These are phyloP conservation scores for Gymnocypris eckloni DNA, from an alignment of 2,797 vertebrate species.

Conservation along the genomic window DNA sequence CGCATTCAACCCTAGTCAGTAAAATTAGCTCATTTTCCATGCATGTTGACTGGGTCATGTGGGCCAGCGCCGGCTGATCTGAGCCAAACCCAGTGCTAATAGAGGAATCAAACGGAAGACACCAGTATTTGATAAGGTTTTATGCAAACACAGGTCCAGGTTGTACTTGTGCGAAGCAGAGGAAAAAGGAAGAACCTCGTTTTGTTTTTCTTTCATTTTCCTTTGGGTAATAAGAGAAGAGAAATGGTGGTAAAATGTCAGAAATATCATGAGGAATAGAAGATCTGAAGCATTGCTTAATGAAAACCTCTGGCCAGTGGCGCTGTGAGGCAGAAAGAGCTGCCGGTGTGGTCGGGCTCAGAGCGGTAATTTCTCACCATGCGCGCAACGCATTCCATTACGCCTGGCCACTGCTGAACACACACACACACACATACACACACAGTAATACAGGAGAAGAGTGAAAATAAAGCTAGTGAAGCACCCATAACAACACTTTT, in stretches of 20 bases:
- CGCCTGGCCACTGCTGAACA: conserved; percentile 14
- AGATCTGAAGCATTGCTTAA: conserved; percentile 69
- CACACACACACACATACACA: conserved; percentile 12
- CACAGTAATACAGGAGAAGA: conserved; percentile 41
- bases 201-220: conserved; percentile 54
- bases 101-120: conserved; percentile 69
- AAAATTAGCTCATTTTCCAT: conserved; percentile 50
- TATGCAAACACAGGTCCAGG: conserved; percentile 62
- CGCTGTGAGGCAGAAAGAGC: conserved; percentile 59
- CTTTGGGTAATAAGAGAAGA: conserved; percentile 71
- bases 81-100: conserved; percentile 64
- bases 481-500: conserved; percentile 67
- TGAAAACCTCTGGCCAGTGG: conserved; percentile 69
- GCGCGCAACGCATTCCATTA: conserved; percentile 62
- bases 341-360: conserved; percentile 60
- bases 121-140: conserved; percentile 63
- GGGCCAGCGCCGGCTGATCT: conserved; percentile 39
- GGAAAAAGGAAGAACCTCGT: conserved; percentile 41
- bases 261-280: conserved; percentile 69
- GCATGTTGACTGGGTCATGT: conserved; percentile 47
- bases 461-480: conserved; percentile 60
- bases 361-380: conserved; percentile 69
- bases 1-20: conserved; percentile 41
- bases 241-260: conserved; percentile 70
- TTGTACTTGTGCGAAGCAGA: conserved; percentile 54